These are phyloP conservation scores for Meles meles DNA, from an alignment of 2,113 vertebrate species.

Conservation along the genomic window DNA sequence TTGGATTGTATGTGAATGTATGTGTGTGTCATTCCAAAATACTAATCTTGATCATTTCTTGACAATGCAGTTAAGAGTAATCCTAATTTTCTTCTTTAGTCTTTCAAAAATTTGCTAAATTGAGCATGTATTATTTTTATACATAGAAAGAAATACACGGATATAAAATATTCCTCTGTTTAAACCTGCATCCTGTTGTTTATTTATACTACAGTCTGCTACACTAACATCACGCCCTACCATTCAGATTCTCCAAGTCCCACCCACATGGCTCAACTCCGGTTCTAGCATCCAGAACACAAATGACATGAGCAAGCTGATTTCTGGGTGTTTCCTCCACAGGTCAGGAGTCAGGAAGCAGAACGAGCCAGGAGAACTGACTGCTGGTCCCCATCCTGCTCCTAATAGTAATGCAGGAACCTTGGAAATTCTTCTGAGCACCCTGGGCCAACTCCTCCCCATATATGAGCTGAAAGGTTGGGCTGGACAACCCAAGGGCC, in stretches of 20 bases:
- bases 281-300: neutral
- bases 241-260: neutral
- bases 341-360: conserved; percentile 15
- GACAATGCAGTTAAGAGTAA: neutral
- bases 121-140: neutral
- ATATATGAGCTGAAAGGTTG: neutral
- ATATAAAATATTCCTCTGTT: neutral
- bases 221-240: neutral
- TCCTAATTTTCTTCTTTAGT: conserved; percentile 18
- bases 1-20: neutral
- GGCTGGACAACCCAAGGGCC: neutral
- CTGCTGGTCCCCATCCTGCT: neutral
- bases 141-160: neutral
- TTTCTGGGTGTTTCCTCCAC: conserved; percentile 13
- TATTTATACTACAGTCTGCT: neutral
- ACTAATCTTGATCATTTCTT: neutral
- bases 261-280: neutral
- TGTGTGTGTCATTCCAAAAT: neutral
- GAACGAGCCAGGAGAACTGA: neutral
- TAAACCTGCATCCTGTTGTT: neutral
- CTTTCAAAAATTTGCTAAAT: neutral
- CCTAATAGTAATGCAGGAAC: neutral
- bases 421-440: neutral
- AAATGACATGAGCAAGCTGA: neutral
- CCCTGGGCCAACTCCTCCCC: neutral